Base-by-base conservation (phyloP, 2,888 invertebrate genomes). In the Hofmannophila pseudospretella region DNA sequence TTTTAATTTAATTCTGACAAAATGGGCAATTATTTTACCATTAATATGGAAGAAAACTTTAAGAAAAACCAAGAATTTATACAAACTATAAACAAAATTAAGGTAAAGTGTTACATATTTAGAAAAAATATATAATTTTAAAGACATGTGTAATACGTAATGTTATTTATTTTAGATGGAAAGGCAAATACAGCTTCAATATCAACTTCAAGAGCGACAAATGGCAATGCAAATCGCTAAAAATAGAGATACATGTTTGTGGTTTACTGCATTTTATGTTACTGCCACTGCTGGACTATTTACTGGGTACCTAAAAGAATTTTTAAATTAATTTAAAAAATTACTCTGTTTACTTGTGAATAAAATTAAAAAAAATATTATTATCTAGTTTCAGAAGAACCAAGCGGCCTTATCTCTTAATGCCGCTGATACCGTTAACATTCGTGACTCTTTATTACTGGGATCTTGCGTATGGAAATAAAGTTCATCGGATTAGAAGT, bases 171-270 rank as follows among this genome's bases (percentile, higher is more conserved):
- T 61, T 36, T 39, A 92, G 94, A 89, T 94, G 87, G 94, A 94
- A 62, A 86, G 94, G 41, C 94, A 94, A 80, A 91, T 95, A 47
- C 94, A 94, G 63, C 89, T 95, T 88, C 92, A 92, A 68, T 92
- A 93, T 71, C 93, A 93, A 73, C 90, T 95, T 82, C 89, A 93
- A 59, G 93, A 94, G 66, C 82, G 93, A 42, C 88, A 91, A 75
- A 86, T 90, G 72, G 94, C 95, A 0, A 76, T 92, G 75, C 88
- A 91, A 67, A 88, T 94, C 40, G 92, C 94, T 0, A 88, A 89
- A 57, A 88, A 89, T 46, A 84, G 94, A 47, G 94, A 95, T 61
- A 75, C 93, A 11, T 92, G 93, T 58, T 88, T 91, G 51, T 95
- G 94, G 93, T 75, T 91, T 38, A 88, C 90, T 25, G 80, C 90